Evolutionary conservation across 1,140 invertebrate species (phyloP), one percentile per base, ranked within the genome.

Genomic region (Zaprionus capensis): DNA sequence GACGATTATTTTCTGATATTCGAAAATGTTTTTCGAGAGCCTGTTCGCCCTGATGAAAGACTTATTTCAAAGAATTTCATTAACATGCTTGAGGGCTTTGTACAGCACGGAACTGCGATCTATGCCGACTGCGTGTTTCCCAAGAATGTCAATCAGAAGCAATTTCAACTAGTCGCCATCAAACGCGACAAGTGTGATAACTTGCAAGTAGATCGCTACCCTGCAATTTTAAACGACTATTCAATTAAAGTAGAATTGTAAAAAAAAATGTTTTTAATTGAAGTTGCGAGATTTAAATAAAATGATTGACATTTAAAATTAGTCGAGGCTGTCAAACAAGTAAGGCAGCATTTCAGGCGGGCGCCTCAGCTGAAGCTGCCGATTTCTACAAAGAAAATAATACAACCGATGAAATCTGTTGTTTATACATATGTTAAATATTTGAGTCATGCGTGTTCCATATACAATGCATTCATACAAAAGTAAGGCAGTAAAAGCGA

Each of bases 1-100:
- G 80, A 82, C 20, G 80, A 82, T 46, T 72, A 73, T 22, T 73
- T 59, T 56, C 49, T 82, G 22, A 79, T 82, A n/a, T 62, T 82
- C 22, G n/a, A 51, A 9, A 59, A 58, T 57, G 14, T 26, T 11
- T 15, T 62, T 17, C 31, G 38, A 1, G 34, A 46, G 4, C 41
- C 51, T 22, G 24, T 71, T 5, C 56, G 79, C 5, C 15, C 58
- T 2, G 71, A 78, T 41, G 79, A 81, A 34, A 38, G 69, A 49
- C 12, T 69, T 5, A 71, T 78, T 12, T 72, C 79, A 0, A 36
- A 57, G 24, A 71, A 81, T n/a, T 72, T 81, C 2, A 17, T 81
- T 12, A 66, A 59, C 22, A 81, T 81, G 79, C 44, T 81, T 20
- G 76, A 76, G 22, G 44, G 57, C 14, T 81, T 81, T 55, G 61